Evolutionary conservation across 2,797 vertebrate species (phyloP), one percentile per base, ranked within the genome.

Genomic region (Simalia tracyae): DNA sequence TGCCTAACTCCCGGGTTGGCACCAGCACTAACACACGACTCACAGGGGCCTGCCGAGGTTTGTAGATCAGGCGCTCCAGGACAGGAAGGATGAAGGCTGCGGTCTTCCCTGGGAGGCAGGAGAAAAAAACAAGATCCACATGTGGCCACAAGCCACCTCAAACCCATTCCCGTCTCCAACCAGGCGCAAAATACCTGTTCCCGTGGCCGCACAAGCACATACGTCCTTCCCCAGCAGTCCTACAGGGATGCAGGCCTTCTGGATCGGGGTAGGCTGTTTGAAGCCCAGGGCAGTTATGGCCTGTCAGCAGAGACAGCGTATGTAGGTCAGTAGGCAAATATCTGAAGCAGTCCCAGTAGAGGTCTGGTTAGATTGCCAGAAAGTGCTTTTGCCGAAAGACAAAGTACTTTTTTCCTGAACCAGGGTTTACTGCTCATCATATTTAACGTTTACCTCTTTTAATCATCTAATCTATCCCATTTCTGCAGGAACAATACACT

Each of bases 151-250:
- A 3, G 26, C 28, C 17, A 0, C 5, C 24, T 63, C 46, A 15
- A 3, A 11, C 8, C n/a, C 12, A 3, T 14, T 15, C 31, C 36
- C 59, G 0, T 46, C 1, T 31, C 10, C 1, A 1, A 17, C 56
- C 11, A 17, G 87, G 28, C 17, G n/a, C 0, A 0, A 36, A 94
- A 91, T 94, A 99, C 98, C 98, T 87, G 99, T 99, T 92, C 99
- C 99, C 31, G 99, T 99, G 59, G 99, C 99, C 59, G 99, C 99
- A 84, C 99, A 99, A 59, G 99, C 99, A 81, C 99, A 99, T 88
- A 99, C 97, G 96, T 99, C 99, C 96, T 98, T 98, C 24, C 99
- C 99, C 95, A 99, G 92, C 86, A 99, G 98, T 5, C 99, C 99
- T 2, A 99, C 97, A 0, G 99, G 99, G 31, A 99, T 98, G 89